Evolutionary conservation across 2,113 vertebrate species (phyloP).

Genomic region (Entomyzon cyanotis): DNA sequence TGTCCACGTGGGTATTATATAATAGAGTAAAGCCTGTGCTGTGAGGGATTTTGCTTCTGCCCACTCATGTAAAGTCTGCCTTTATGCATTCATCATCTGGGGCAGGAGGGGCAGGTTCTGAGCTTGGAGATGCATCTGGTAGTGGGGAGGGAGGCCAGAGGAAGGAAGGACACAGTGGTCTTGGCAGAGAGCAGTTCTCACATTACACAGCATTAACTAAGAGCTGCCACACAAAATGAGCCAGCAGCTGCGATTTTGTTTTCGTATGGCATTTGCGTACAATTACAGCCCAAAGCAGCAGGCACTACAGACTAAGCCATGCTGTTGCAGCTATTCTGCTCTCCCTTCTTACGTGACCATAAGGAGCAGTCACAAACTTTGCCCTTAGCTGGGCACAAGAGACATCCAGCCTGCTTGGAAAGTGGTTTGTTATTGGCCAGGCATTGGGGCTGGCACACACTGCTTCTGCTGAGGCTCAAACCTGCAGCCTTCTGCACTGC

Average conservation of each 20-base stretch:
- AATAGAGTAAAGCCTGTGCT: background rate
- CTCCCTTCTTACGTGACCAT: background rate
- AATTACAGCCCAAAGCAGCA: background rate
- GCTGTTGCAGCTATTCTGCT: background rate
- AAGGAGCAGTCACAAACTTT: background rate
- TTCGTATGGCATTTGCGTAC: background rate
- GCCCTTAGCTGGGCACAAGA: background rate
- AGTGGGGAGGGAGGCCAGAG: background rate
- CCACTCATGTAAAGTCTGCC: background rate
- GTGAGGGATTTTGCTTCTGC: background rate
- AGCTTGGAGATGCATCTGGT: background rate
- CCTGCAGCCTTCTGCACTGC: background rate
- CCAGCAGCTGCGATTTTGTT: background rate
- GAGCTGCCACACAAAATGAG: background rate
- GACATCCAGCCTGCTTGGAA: background rate
- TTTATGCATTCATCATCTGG: rapidly evolving
- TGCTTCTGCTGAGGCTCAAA: background rate
- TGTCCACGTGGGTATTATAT: background rate
- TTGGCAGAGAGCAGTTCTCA: background rate
- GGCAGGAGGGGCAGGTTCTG: background rate
- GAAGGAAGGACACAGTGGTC: background rate
- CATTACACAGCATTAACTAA: background rate
- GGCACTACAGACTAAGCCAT: background rate
- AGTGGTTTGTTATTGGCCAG: background rate
- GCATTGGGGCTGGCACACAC: rapidly evolving